Evolutionary conservation across 2,888 invertebrate genomes (phyloP).

Genomic region (Synergus itoensis): DNA sequence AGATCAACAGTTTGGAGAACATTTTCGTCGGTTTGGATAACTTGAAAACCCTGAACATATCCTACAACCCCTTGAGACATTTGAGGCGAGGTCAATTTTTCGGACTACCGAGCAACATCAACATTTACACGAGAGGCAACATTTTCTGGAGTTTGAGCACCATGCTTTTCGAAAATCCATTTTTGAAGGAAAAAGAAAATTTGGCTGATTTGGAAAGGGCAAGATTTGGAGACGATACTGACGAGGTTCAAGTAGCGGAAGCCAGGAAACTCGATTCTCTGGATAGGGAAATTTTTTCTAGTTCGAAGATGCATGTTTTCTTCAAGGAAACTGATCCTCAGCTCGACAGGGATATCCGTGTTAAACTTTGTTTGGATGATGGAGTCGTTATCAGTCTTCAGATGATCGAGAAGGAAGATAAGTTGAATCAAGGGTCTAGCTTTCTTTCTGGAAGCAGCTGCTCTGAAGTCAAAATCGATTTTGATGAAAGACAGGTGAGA

Average conservation of each 20-base stretch:
- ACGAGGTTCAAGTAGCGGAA: slow-evolving; percentile 43
- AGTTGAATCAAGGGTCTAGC: slow-evolving; percentile 24
- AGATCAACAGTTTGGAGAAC: slow-evolving; percentile 55
- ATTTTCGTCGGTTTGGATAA: slow-evolving; percentile 62
- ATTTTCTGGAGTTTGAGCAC: slow-evolving; percentile 62
- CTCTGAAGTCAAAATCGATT: slow-evolving; percentile 47
- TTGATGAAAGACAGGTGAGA: slow-evolving; percentile 38
- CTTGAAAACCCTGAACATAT: slow-evolving; percentile 61
- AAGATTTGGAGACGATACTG: slow-evolving; percentile 46
- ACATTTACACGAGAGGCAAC: slow-evolving; percentile 59
- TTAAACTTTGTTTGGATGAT: slow-evolving; percentile 60
- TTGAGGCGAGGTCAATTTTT: slow-evolving; percentile 61
- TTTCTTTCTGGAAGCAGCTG: slow-evolving; percentile 45
- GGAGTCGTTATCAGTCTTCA: slow-evolving; percentile 56
- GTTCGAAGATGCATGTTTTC: slow-evolving; percentile 42
- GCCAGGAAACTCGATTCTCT: slow-evolving; percentile 20
- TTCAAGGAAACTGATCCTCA: slow-evolving; percentile 42
- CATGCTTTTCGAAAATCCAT: slow-evolving; percentile 60
- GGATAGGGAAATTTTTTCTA: slow-evolving; percentile 20
- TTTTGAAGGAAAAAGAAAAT: slow-evolving; percentile 55
- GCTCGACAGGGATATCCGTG: slow-evolving; percentile 44
- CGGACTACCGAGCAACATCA: slow-evolving; percentile 57
- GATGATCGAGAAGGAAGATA: slow-evolving; percentile 50
- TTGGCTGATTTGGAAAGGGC: slow-evolving; percentile 48
- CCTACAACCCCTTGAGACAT: slow-evolving; percentile 60